phyloP scores from a whole-genome alignment of 2,888 invertebrate species.

The Acleris holmiana region DNA sequence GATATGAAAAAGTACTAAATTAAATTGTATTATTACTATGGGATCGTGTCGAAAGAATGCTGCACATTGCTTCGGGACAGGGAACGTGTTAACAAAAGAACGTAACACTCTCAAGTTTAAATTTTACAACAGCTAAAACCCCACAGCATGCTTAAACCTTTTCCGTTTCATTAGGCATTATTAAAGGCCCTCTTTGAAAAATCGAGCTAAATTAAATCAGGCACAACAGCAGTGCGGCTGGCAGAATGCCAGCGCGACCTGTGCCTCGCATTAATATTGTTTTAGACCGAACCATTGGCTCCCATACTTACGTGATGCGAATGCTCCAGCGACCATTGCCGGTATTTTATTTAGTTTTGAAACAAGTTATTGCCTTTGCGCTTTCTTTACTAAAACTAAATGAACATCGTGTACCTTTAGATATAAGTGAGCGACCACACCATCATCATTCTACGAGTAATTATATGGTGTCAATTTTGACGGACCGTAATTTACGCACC shows the following conservation, averaged over 20 bases:
- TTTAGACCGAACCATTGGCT: constrained; percentile 51
- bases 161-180: constrained; percentile 45
- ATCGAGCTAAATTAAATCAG: constrained; percentile 54
- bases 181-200: constrained; percentile 45
- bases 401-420: too few relatives aligned
- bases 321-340: constrained; percentile 40
- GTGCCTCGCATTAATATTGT: constrained; percentile 52
- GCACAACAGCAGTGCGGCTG: constrained; percentile 54
- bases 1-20: too few relatives aligned
- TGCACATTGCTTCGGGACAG: too few relatives aligned
- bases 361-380: constrained; percentile 1
- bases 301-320: constrained; percentile 48
- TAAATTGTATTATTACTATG: too few relatives aligned
- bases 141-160: constrained; percentile 29
- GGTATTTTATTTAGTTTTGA: constrained; percentile 26
- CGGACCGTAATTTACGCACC: too few relatives aligned
- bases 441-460: too few relatives aligned
- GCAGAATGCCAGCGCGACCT: constrained; percentile 49
- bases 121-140: not conserved
- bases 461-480: too few relatives aligned
- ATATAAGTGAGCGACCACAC: too few relatives aligned
- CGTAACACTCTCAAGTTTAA: too few relatives aligned
- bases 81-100: too few relatives aligned
- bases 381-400: not conserved
- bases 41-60: too few relatives aligned